phyloP scores from a whole-genome alignment of 2,113 vertebrate species.

The Pseudois nayaur region DNA sequence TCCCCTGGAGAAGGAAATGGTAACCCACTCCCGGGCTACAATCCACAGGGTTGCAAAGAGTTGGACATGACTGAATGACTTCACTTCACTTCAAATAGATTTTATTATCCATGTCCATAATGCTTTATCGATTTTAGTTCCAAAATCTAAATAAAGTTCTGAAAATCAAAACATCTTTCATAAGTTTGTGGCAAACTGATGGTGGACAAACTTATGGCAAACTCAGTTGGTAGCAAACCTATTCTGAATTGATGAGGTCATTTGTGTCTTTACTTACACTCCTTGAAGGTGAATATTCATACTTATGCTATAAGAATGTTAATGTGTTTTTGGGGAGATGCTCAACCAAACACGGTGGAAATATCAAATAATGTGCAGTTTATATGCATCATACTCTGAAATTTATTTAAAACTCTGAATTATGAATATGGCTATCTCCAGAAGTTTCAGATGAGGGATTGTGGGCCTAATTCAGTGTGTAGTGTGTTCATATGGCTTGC shows the following conservation, averaged over 20 bases:
- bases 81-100: not conserved
- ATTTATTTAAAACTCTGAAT: not conserved
- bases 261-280: not conserved
- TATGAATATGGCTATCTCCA: not conserved
- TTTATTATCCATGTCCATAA: not conserved
- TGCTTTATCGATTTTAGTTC: not conserved
- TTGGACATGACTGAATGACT: no score
- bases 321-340: not conserved
- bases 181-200: not conserved
- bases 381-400: not conserved
- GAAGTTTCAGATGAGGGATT: not conserved
- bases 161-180: not conserved
- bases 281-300: not conserved
- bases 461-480: not conserved
- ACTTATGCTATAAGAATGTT: not conserved
- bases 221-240: not conserved
- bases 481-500: not conserved
- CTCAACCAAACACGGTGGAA: not conserved
- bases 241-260: not conserved
- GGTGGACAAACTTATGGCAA: not conserved
- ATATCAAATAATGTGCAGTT: not conserved
- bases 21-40: no score
- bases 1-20: no score
- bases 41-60: no score
- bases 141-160: not conserved